These are phyloP conservation scores for Polia nebulosa DNA, from an alignment of 2,888 invertebrate genomes.

Conservation along the genomic window DNA sequence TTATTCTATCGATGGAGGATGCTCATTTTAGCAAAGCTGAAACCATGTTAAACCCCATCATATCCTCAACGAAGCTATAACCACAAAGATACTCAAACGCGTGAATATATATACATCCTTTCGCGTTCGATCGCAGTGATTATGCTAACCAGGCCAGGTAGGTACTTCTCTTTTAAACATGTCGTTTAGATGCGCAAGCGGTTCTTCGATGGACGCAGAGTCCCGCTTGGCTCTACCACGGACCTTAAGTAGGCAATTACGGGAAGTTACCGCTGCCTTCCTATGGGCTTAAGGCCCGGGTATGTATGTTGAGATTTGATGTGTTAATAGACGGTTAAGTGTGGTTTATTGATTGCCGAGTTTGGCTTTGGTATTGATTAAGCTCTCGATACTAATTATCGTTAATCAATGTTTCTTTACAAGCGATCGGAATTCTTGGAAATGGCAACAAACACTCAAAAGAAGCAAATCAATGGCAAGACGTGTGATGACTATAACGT, in stretches of 20 bases:
- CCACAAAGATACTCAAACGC: conserved; percentile 21
- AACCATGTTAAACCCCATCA: neutral
- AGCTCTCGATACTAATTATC: conserved; percentile 13
- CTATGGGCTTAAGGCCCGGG: conserved; percentile 5
- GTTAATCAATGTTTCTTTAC: neutral
- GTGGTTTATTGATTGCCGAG: conserved; percentile 14
- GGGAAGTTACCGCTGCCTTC: conserved; percentile 27
- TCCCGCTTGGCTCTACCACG: conserved; percentile 32
- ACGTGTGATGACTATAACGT: neutral
- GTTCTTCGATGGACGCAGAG: conserved; percentile 28
- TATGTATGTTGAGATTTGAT: conserved; percentile 24
- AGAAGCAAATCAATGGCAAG: neutral
- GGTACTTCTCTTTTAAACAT: conserved; percentile 38
- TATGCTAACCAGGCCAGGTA: conserved; percentile 15
- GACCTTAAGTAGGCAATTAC: conserved; percentile 52
- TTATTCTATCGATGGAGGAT: neutral
- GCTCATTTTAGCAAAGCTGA: neutral
- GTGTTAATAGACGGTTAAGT: conserved; percentile 27
- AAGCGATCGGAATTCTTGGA: neutral
- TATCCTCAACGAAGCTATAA: conserved; percentile 6
- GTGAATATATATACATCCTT: conserved; percentile 2
- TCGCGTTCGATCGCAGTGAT: conserved; percentile 27
- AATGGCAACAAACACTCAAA: neutral
- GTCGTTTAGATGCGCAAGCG: conserved; percentile 53
- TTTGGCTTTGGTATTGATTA: conserved; percentile 20